Evolutionary conservation across 2,888 invertebrate genomes (phyloP), one percentile per base, ranked within the genome.

Genomic region (Halictus quadricinctus): DNA sequence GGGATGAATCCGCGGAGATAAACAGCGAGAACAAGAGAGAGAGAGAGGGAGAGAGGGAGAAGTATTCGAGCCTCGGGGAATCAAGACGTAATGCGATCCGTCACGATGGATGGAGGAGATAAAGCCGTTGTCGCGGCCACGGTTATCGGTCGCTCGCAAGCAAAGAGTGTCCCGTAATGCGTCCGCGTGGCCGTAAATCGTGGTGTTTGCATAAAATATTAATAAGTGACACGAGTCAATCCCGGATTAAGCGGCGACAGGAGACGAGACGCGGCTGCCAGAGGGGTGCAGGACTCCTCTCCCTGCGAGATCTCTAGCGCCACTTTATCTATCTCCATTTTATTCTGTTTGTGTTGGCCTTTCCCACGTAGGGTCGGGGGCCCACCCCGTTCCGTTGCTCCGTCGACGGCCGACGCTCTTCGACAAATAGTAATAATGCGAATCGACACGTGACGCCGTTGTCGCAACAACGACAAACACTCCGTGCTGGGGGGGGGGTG

Each of bases 221-320:
- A 94, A 94, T 94, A 94, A 94, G 94, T 93, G 94, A 94, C 94
- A 94, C 94, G 94, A 94, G 94, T 94, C 94, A 94, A 94, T 94
- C 94, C 93, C 90, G 94, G 94, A 94, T 94, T 94, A 94, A 85
- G 84, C 36, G 69, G 64, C 77, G 75, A 76, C 74, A 50, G 25
- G 66, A 36, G 76, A 73, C 48, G 54, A 70, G 66, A 25, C 58
- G n/a, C n/a, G 58, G 58, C 58, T 58, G n/a, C 58, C 58, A 10
- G 50, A 46, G 66, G 60, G 74, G 72, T 8, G 15, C 15, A 83
- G 72, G 29, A 50, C 64, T 69, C 43, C 54, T 75, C 41, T 70
- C 58, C 58, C 58, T 58, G 58, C n/a, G 69, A 80, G 48, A 76
- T 73, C 64, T 74, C 80, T 60, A 79, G 75, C 90, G 93, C 89